Evolutionary conservation across 1,140 invertebrate genomes (phyloP), one percentile per base, ranked within the genome.

Genomic region (Calycopis cecrops): DNA sequence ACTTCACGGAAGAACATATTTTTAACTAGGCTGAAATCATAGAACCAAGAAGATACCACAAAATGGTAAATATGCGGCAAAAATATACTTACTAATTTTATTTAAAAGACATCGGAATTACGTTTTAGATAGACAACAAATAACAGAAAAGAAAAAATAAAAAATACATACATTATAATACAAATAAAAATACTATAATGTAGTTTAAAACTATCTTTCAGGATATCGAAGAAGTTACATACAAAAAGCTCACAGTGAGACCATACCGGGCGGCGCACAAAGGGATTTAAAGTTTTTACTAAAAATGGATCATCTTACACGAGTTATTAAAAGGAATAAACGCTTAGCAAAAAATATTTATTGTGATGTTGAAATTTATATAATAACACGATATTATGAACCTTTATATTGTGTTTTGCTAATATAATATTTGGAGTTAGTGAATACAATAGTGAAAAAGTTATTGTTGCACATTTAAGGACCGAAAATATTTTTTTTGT

Each of bases 271-370:
- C 55, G 62, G 60, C 59, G 54, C 44, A 48, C 57, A 67, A 63
- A 71, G 68, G 70, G 61, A 65, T 64, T 73, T 69, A 59, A 72
- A 70, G 73, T 74, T 73, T 28, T 73, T 70, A 79, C 50, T 71
- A 67, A 63, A 75, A 78, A 73, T 60, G 65, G 57, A 60, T 53
- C 67, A 57, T 52, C 60, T 69, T 64, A 62, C 53, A 52, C 56
- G 60, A 57, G 59, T 66, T 64, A 71, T 67, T 65, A 53, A 51
- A 57, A 67, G 68, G 62, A 69, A 71, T 70, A 71, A 76, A 62
- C 62, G 69, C 73, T 70, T 58, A 61, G 60, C 55, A 74, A 69
- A 66, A 68, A 71, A 61, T 52, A 47, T 35, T 56, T 59, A 71
- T 74, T 70, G 63, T 71, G 60, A 61, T 62, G 54, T 49, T 18